These are phyloP conservation scores for Thunnus maccoyii DNA, from an alignment of 2,113 vertebrate genomes.

Conservation along the genomic window DNA sequence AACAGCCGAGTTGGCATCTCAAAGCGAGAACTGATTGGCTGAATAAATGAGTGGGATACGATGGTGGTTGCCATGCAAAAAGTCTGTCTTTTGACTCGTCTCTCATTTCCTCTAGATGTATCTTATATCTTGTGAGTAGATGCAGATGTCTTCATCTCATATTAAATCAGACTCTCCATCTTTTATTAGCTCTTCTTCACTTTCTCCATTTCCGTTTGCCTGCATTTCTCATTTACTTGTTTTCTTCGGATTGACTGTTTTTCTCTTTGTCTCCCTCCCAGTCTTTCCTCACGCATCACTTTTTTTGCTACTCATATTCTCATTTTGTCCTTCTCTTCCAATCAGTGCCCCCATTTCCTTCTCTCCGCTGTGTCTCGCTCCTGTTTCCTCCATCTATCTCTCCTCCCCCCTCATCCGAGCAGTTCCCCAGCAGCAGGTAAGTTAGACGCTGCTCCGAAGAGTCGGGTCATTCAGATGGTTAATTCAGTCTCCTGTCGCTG, in stretches of 20 bases:
- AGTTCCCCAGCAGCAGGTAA: conserved; percentile 28
- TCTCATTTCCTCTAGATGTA: not conserved
- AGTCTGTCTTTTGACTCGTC: not conserved
- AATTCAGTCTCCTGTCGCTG: not conserved
- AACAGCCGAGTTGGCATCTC: conserved; percentile 44
- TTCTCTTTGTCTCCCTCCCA: not conserved
- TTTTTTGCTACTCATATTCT: not conserved
- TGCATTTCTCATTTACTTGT: not conserved
- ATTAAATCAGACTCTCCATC: not conserved
- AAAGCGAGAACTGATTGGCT: conserved; percentile 55
- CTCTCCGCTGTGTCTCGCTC: not conserved
- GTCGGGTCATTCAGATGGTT: conserved; percentile 28
- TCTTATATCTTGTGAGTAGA: not conserved
- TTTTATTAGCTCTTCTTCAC: not conserved
- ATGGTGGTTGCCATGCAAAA: conserved; percentile 47
- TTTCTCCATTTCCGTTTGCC: not conserved
- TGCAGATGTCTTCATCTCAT: not conserved
- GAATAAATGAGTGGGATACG: conserved; percentile 34
- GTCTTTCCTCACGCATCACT: not conserved
- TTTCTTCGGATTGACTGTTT: not conserved
- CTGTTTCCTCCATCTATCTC: too few relatives aligned
- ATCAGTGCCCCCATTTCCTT: not conserved
- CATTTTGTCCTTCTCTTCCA: not conserved
- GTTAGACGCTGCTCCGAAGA: not conserved
- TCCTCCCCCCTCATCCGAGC: not conserved